Conservation (phyloP, 2,888 invertebrate species). For the Cancer borealis region DNA sequence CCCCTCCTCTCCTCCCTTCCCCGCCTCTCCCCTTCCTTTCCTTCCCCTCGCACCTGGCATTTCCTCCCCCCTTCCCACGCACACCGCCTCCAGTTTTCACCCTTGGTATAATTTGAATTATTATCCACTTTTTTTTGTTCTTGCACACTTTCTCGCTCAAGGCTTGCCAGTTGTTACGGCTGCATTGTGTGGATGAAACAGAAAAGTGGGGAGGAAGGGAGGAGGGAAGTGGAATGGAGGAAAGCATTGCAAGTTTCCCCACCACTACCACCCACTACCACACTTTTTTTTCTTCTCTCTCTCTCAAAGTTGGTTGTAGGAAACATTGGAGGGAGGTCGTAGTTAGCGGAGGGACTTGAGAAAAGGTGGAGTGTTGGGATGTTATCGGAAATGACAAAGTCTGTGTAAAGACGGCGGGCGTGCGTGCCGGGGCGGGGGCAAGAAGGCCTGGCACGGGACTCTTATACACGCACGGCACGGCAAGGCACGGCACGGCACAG, state of each 20-base stretch:
- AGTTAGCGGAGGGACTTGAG: slow-evolving; percentile 15
- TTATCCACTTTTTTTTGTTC: slow-evolving; percentile 7
- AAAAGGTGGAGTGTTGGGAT: slow-evolving; percentile 23
- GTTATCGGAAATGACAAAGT: slow-evolving; percentile 24
- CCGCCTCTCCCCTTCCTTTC: background rate
- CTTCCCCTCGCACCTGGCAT: background rate
- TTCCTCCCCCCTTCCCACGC: slow-evolving; percentile 30
- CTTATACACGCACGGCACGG: background rate
- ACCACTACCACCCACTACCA: background rate
- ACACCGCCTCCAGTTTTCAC: slow-evolving; percentile 1
- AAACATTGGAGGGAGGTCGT: background rate
- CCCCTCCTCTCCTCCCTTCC: background rate
- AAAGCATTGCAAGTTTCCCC: background rate
- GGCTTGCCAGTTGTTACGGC: background rate
- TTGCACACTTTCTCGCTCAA: background rate
- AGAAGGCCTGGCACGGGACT: background rate
- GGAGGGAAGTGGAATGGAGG: background rate
- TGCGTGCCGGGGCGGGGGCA: background rate
- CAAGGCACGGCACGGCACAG: background rate
- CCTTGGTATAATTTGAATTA: slow-evolving; percentile 35
- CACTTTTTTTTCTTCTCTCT: background rate
- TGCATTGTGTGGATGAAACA: background rate
- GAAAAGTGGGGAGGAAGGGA: background rate
- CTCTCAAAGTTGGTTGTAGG: slow-evolving; percentile 23
- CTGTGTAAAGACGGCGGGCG: slow-evolving; percentile 13